Base-by-base conservation (phyloP, 64 coral and sea anemone genomes). In the Pocillopora verrucosa region DNA sequence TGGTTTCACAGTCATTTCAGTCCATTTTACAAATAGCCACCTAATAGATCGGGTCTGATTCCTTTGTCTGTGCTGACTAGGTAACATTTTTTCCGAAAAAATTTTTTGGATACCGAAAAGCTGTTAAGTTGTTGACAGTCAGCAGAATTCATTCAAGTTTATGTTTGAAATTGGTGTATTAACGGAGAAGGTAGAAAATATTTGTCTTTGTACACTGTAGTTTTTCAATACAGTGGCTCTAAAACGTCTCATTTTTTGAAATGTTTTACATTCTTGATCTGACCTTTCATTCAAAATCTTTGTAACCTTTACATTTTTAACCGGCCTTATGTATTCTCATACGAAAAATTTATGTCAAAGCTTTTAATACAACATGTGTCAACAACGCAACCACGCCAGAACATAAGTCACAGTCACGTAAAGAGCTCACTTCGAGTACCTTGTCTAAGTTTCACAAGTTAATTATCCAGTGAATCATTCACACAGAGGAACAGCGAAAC, bases 241-340 rank as follows among this genome's bases (percentile, higher is more conserved):
- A 77, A 65, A 72, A 65, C 36, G 65, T 72, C 36, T 72, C 19
- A 25, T 22, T 72, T 77, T 56, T 57, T 51, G 61, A 85, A 51
- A 85, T 85, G 82, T 36, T 85, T 85, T n/a, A 58, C 45, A 85
- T 85, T 85, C 65, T 72, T 72, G 3, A 1, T 58, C 72, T 72
- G 82, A 85, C 82, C 82, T 85, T 58, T 56, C 58, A 85, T 85
- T 85, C 7, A 72, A 1, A 56, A 35, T 2, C 30, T 12, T 20
- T 41, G n/a, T 85, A 85, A 85, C 82, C 82, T 85, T 85, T 85
- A 72, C 82, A 85, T 85, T 72, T 30, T 41, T 20, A 72, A 41
- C 37, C 37, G 61, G 10, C 26, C 20, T 41, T 83, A 11, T 62
- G 82, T 85, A n/a, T 56, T 56, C 65, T 65, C 35, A 72, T 72